Evolutionary conservation across 1,140 invertebrate genomes (phyloP).

Genomic region (Sminthurides bifidus): DNA sequence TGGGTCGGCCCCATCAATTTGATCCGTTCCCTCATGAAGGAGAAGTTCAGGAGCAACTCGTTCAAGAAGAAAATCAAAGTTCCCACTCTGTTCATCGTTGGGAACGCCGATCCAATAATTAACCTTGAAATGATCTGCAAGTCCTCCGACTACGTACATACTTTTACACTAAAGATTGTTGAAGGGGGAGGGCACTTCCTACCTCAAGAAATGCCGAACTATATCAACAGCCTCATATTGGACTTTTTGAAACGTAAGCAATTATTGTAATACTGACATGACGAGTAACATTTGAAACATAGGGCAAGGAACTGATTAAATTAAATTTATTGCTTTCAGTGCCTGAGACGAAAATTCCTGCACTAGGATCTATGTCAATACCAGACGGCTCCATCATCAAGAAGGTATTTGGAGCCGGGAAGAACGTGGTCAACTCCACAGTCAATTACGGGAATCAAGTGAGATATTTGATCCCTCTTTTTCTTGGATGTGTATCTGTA

Average conservation of each 20-base stretch:
- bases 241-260: conserved; percentile 50
- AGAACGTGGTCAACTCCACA: conserved; percentile 39
- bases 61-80: conserved; percentile 36
- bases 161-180: conserved; percentile 53
- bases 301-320: background rate
- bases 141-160: conserved; percentile 51
- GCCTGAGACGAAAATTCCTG: conserved; percentile 12
- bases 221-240: conserved; percentile 52
- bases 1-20: conserved; percentile 70
- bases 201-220: conserved; percentile 56
- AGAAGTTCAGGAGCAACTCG: too few species aligned
- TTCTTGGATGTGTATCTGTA: too few species aligned
- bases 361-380: background rate
- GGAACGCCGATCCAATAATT: conserved; percentile 49
- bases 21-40: conserved; percentile 47
- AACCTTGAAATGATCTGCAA: conserved; percentile 51
- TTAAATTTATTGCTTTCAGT: conserved; percentile 17
- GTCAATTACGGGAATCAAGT: conserved; percentile 49
- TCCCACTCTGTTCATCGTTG: conserved; percentile 52
- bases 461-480: conserved; percentile 1
- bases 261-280: background rate
- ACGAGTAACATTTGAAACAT: background rate
- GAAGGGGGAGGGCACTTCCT: conserved; percentile 58
- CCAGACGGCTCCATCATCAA: conserved; percentile 19
- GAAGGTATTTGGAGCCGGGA: conserved; percentile 42